Evolutionary conservation across 2,888 invertebrate species (phyloP).

Genomic region (Tortrix viridana): DNA sequence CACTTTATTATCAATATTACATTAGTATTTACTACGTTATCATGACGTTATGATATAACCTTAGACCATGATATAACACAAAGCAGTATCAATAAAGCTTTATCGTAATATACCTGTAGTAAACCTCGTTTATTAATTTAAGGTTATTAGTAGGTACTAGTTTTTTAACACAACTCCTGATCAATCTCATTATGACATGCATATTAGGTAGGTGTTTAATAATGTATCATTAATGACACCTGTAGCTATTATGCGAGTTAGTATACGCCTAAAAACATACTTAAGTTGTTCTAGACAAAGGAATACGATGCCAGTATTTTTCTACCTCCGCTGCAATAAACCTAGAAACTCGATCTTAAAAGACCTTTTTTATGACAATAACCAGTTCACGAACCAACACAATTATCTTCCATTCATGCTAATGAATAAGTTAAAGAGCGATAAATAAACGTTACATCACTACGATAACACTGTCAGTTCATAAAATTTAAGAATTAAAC

Average conservation of each 20-base stretch:
- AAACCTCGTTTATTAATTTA: constrained; percentile 12
- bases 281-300: constrained; percentile 35
- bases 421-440: constrained; percentile 26
- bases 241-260: constrained; percentile 22
- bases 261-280: constrained; percentile 36
- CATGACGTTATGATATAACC: constrained; percentile 15
- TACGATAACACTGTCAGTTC: constrained; percentile 16
- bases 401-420: constrained; percentile 35
- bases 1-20: constrained; percentile 21
- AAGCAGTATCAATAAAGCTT: constrained; percentile 7
- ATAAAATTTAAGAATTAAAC: constrained; percentile 24
- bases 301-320: constrained; percentile 30
- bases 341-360: constrained; percentile 25
- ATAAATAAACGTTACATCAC: constrained; percentile 37
- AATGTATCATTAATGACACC: constrained; percentile 22
- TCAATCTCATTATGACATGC: not conserved
- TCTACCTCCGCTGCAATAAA: constrained; percentile 22
- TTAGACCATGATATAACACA: constrained; percentile 7
- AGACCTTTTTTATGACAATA: constrained; percentile 30
- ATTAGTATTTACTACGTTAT: constrained; percentile 16
- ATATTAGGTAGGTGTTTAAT: constrained; percentile 7
- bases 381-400: constrained; percentile 9
- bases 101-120: constrained; percentile 9
- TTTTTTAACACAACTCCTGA: not conserved
- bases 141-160: constrained; percentile 2